Percentiles rank a stretch among this genome's conserved stretches.
Conservation (phyloP, 2,113 vertebrate genomes). For the Pangasianodon hypophthalmus region DNA sequence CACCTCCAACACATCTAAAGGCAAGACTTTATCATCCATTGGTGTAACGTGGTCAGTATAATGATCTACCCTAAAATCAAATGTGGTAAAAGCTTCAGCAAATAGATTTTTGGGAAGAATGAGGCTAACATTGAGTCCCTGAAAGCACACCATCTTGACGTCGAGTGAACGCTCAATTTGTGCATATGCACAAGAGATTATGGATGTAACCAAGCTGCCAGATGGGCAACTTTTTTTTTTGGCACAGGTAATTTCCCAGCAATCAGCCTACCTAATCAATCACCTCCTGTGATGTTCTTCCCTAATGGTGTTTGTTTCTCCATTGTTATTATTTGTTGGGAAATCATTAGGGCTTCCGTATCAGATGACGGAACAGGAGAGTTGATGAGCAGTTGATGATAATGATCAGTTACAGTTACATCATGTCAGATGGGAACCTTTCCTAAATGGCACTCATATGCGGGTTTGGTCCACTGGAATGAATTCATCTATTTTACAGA, state of each 20-base stretch:
- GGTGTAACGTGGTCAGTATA: not conserved
- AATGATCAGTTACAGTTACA: constrained; percentile 40
- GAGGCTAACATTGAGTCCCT: not conserved
- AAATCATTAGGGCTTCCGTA: constrained; percentile 45
- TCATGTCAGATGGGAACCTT: constrained; percentile 31
- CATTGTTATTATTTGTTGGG: constrained; percentile 53
- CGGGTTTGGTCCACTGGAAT: not conserved
- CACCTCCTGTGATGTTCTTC: constrained; percentile 63
- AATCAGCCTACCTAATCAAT: constrained; percentile 77
- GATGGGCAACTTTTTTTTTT: constrained; percentile 68
- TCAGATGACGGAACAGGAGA: constrained; percentile 43
- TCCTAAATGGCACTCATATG: constrained; percentile 27
- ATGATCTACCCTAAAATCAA: not conserved
- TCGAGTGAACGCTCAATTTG: constrained; percentile 31
- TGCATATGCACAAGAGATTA: constrained; percentile 66
- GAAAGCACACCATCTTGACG: not conserved
- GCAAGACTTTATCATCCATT: constrained; percentile 1
- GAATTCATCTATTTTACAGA: constrained; percentile 9
- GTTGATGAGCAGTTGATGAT: constrained; percentile 52
- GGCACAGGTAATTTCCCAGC: constrained; percentile 80
- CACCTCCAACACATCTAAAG: not conserved
- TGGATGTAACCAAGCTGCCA: constrained; percentile 76
- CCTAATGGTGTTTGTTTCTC: constrained; percentile 49
- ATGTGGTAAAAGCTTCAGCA: not conserved
- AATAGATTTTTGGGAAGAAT: not conserved